A percentile compares a stretch with the other conserved stretches of the same genome.
phyloP scores from a whole-genome alignment of 2,797 vertebrate species.

The Phalloptychus januarius region DNA sequence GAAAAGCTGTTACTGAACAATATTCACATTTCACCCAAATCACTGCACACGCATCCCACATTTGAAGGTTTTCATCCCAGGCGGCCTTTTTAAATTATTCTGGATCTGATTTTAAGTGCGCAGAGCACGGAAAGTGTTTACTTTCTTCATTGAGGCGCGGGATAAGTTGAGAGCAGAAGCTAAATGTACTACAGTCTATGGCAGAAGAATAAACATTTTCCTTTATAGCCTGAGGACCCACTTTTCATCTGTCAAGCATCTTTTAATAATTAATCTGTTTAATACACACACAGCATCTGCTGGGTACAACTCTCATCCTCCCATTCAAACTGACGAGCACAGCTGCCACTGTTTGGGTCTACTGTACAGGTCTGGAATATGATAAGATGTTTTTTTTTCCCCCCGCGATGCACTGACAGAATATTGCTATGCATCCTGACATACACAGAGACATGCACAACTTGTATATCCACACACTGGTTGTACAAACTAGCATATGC shows the following conservation, averaged over 20 bases:
- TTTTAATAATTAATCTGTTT: constrained; percentile 88
- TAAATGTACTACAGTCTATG: constrained; percentile 83
- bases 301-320: constrained; percentile 82
- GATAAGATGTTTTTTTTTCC: constrained; percentile 59
- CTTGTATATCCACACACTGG: constrained; percentile 47
- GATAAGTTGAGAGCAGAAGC: constrained; percentile 79
- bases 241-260: constrained; percentile 88
- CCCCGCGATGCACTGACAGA: constrained; percentile 34
- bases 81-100: constrained; percentile 72
- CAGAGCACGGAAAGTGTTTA: constrained; percentile 74
- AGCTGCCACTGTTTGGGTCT: constrained; percentile 77
- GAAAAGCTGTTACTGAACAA: constrained; percentile 22
- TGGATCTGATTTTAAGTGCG: constrained; percentile 71
- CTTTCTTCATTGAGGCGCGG: constrained; percentile 77
- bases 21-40: constrained; percentile 67
- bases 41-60: constrained; percentile 71
- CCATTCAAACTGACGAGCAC: constrained; percentile 80
- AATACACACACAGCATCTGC: constrained; percentile 86
- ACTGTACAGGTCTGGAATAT: constrained; percentile 76
- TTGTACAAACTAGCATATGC: constrained; percentile 52
- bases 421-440: constrained; percentile 55
- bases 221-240: constrained; percentile 83
- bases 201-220: constrained; percentile 87
- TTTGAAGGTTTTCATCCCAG: constrained; percentile 73
- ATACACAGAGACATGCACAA: constrained; percentile 33